Conservation (phyloP, 2,113 vertebrate species). For the Zosterops pallidus region DNA sequence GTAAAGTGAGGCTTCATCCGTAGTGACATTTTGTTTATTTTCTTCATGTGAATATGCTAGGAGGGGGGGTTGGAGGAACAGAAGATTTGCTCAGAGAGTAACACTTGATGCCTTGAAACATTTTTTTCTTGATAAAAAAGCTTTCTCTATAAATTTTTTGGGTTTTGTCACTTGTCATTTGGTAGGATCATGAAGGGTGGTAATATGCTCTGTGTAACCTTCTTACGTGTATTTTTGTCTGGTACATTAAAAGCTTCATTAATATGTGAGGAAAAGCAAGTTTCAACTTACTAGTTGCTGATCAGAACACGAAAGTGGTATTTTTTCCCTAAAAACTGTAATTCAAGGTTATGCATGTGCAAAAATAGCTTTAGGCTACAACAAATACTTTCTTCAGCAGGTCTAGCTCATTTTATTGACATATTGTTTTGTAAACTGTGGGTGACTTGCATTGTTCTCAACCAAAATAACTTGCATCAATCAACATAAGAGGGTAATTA, state of each 20-base stretch:
- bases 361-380: conserved; percentile 63
- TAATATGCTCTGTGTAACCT: conserved; percentile 3
- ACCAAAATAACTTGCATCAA: conserved; percentile 58
- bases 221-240: conserved; percentile 7
- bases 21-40: background rate
- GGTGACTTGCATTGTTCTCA: conserved; percentile 62
- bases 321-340: background rate
- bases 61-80: background rate
- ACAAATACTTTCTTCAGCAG: conserved; percentile 50
- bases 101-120: background rate
- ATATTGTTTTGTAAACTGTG: conserved; percentile 69
- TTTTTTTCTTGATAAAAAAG: background rate
- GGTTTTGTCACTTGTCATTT: conserved; percentile 28
- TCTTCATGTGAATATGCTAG: background rate
- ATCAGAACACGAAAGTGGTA: background rate
- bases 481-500: conserved; percentile 59
- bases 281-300: conserved; percentile 1
- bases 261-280: conserved; percentile 1
- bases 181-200: background rate
- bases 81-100: background rate
- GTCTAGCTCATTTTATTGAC: conserved; percentile 67
- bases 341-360: conserved; percentile 53
- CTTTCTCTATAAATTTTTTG: background rate
- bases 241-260: conserved; percentile 33
- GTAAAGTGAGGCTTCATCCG: background rate